Conservation (phyloP, 2,113 vertebrate genomes). For the Campylorhamphus procurvoides region DNA sequence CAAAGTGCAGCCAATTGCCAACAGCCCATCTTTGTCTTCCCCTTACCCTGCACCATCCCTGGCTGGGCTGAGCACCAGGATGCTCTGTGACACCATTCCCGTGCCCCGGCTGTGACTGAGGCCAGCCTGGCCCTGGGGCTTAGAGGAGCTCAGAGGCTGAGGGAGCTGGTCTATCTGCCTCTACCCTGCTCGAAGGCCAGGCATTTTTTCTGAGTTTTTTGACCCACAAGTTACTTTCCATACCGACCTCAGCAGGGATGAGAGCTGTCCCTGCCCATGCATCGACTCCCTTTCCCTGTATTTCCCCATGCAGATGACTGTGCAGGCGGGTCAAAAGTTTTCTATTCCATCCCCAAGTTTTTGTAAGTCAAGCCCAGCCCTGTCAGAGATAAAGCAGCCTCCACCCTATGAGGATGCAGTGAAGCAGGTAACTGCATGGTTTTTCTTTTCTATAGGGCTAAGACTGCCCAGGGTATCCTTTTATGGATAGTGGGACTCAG, state of each 20-base stretch:
- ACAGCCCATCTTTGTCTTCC: neutral
- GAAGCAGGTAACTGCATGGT: slow-evolving; percentile 84
- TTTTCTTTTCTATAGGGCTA: neutral
- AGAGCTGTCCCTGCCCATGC: neutral
- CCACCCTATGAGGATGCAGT: slow-evolving; percentile 95
- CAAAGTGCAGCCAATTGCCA: neutral
- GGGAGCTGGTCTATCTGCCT: neutral
- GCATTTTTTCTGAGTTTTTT: neutral
- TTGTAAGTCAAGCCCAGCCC: slow-evolving; percentile 85
- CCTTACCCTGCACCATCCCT: rapidly evolving
- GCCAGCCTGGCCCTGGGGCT: neutral
- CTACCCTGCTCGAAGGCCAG: neutral
- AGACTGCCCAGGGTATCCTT: neutral
- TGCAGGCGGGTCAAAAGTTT: slow-evolving; percentile 86
- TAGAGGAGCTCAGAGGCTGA: neutral
- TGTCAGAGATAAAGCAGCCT: slow-evolving; percentile 88
- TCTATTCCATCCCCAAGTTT: slow-evolving; percentile 83
- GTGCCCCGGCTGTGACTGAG: rapidly evolving
- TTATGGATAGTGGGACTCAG: neutral
- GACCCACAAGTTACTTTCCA: neutral
- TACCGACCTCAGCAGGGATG: neutral
- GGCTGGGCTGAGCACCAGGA: neutral
- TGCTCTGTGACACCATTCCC: neutral
- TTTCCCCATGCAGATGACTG: slow-evolving; percentile 85
- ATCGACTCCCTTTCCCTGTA: slow-evolving; percentile 56